Base-by-base conservation (phyloP, 2,797 vertebrate genomes). In the Naso thynnoides region DNA sequence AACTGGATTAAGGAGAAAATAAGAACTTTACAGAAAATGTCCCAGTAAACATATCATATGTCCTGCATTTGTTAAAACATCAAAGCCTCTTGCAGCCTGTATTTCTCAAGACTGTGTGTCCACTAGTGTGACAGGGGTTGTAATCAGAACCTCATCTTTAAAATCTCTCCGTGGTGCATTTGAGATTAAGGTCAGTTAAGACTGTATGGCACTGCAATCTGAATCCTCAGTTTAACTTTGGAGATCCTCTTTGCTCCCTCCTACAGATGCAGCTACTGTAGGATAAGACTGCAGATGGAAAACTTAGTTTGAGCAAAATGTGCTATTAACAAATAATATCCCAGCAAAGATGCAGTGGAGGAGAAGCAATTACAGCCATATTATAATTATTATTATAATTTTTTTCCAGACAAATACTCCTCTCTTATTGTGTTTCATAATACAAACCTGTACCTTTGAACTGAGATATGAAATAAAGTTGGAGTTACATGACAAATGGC, bases 181-280 rank as follows among this genome's bases (percentile, higher is more conserved):
- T 89, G 80, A 87, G 85, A 90, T 84, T 45, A 82, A 87, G 86
- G 86, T 86, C 85, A 86, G 84, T 84, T 86, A 85, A 89, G 81
- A 78, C 75, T 88, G 47, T 56, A 82, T 79, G 79, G 61, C 63
- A 45, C 64, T 70, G 74, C 71, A 74, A 72, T 85, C 62, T 86
- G 72, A 73, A 79, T 71, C 73, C 76, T 47, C 65, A 66, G 78
- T 86, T 87, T 85, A 89, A 84, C 79, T 78, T 82, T 64, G 81
- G 48, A 61, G 63, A 73, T 65, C 52, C 27, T 44, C 45, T 27
- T 48, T 55, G 55, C 77, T 74, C 68, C 44, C 73, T 73, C 49
- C 70, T 26, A 36, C 54, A 79, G 63, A 76, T 47, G 57, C 52
- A 54, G 44, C 53, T 48, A 36, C 65, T 73, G 55, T 61, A 44